Evolutionary conservation across 2,888 invertebrate genomes (phyloP).

Genomic region (Incurvaria masculella): DNA sequence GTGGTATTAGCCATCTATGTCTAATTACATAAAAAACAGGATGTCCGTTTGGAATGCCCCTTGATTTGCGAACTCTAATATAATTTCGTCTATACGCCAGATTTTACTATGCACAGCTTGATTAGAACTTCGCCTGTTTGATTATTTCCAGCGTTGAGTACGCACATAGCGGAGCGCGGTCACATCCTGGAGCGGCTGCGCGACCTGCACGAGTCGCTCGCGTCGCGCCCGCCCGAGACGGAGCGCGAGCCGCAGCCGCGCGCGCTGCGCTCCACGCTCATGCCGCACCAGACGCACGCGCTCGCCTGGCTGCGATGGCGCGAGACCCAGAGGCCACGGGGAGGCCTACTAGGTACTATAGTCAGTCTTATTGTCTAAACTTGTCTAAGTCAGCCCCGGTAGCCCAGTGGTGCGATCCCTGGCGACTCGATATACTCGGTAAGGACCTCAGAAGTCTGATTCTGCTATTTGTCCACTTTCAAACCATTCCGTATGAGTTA

Average conservation of each 20-base stretch:
- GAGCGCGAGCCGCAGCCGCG: slow-evolving; percentile 57
- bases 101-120: neutral
- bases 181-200: slow-evolving; percentile 70
- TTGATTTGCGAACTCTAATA: too few species aligned
- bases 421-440: too few species aligned
- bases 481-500: too few species aligned
- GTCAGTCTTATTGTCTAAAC: neutral
- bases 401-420: too few species aligned
- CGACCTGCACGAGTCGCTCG: slow-evolving; percentile 67
- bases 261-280: slow-evolving; percentile 63
- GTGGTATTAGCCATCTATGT: too few species aligned
- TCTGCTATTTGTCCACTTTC: too few species aligned
- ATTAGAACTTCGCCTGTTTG: neutral
- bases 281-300: slow-evolving; percentile 84
- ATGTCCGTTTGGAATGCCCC: too few species aligned
- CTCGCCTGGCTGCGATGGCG: slow-evolving; percentile 88
- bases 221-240: slow-evolving; percentile 62
- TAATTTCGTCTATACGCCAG: too few species aligned
- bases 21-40: too few species aligned
- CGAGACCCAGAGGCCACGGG: slow-evolving; percentile 79
- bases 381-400: too few species aligned
- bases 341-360: slow-evolving; percentile 78
- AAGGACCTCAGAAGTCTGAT: too few species aligned
- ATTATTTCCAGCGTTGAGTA: slow-evolving; percentile 55
- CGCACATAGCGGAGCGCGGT: slow-evolving; percentile 63